Percentiles rank a stretch among this genome's conserved stretches.
Conservation (phyloP, 2,797 vertebrate species). For the Malacoraja senta region DNA sequence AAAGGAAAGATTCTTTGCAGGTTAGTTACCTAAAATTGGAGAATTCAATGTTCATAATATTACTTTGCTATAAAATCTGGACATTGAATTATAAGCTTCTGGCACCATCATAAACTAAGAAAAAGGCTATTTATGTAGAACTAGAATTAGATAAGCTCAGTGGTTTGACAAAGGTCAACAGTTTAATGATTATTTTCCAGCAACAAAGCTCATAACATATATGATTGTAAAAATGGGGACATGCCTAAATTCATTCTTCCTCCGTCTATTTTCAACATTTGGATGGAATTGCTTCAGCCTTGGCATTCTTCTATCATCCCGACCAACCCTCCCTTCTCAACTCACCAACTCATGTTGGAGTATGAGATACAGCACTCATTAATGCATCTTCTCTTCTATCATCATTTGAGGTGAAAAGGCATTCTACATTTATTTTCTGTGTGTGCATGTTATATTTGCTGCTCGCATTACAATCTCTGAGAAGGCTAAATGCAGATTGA, state of each 20-base stretch:
- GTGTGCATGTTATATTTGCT: not conserved
- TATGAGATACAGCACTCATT: not conserved
- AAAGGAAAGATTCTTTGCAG: too few relatives aligned
- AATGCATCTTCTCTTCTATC: not conserved
- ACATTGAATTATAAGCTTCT: too few relatives aligned
- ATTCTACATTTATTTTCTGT: not conserved
- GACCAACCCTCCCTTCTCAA: not conserved
- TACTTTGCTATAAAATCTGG: too few relatives aligned
- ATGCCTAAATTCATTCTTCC: not conserved
- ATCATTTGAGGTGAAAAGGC: not conserved
- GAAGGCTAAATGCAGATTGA: not conserved
- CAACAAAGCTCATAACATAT: not conserved
- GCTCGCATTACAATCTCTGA: not conserved
- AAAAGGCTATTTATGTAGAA: not conserved
- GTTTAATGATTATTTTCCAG: not conserved
- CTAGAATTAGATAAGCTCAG: not conserved
- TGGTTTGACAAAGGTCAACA: not conserved
- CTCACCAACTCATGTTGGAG: not conserved
- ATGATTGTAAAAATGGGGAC: not conserved
- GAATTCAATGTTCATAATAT: too few relatives aligned
- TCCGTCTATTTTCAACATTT: not conserved
- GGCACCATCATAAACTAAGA: too few relatives aligned
- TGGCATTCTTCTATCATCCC: not conserved
- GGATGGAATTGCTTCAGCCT: not conserved
- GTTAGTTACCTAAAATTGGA: too few relatives aligned